phyloP scores from a whole-genome alignment of 2,113 vertebrate genomes.

The Ibidorhyncha struthersii region DNA sequence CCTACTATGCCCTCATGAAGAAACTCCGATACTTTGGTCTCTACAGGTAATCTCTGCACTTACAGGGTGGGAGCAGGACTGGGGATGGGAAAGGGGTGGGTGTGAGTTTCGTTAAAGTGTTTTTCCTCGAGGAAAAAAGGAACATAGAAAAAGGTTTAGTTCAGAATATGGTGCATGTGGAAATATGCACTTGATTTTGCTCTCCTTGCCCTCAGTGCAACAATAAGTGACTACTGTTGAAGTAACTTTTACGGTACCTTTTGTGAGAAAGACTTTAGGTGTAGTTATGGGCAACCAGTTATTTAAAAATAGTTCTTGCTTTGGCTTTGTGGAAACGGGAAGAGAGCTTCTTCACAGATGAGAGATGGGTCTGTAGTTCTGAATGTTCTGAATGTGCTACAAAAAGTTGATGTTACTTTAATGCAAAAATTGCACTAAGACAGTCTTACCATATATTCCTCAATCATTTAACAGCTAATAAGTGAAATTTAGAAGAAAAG shows the following conservation, averaged over 20 bases:
- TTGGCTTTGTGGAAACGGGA: neutral
- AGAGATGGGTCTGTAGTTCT: neutral
- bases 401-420: neutral
- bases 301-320: neutral
- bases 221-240: neutral
- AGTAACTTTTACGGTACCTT: neutral
- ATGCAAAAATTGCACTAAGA: neutral
- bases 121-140: neutral
- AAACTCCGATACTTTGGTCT: slow-evolving; percentile 89
- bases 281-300: neutral
- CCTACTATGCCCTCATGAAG: slow-evolving; percentile 86
- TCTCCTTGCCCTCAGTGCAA: neutral
- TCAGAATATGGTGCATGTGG: neutral
- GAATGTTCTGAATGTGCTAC: neutral
- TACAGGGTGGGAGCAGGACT: neutral
- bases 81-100: neutral
- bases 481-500: neutral
- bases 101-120: neutral
- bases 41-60: slow-evolving; percentile 82
- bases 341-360: neutral
- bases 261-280: neutral
- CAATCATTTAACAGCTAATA: neutral
- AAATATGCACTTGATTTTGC: neutral
- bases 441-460: neutral
- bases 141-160: neutral